Base-by-base conservation (phyloP, 2,113 vertebrate species). In the Bambusicola thoracicus region DNA sequence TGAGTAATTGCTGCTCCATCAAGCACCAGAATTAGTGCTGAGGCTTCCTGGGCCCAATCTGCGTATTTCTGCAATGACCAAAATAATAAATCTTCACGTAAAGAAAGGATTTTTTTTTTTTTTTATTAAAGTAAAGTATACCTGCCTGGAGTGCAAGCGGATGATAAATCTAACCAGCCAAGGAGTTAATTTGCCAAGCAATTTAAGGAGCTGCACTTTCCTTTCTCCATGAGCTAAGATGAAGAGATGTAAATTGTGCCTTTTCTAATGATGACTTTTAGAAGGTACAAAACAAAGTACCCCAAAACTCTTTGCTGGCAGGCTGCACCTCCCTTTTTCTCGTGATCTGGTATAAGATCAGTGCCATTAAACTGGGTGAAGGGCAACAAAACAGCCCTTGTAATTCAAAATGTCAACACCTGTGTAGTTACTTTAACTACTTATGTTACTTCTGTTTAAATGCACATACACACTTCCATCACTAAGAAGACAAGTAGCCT, bases 241-340 rank as follows among this genome's bases (percentile, higher is more conserved):
- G 43, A 16, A 55, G 27, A 82, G 10, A 22, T 24, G 15, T 3
- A 40, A 46, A 20, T 0, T 10, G 9, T 24, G 2, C 34, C 3
- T 38, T 38, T 70, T 51, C 29, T 65, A 20, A 13, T 10, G 27
- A 13, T 21, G 6, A 10, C n/a, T 43, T 36, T 2, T 32, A 22
- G 2, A 65, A 29, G 16, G 6, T 44, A 34, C 17, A 55, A 22
- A 88, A 63, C 22, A 25, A 43, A 89, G 18, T 8, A 6, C 13
- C 34, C 13, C 32, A 59, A 49, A 24, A 48, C 15, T 38, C 7
- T 67, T 22, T 2, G 4, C 5, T 56, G 66, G 12, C 16, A 58
- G 61, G 40, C 6, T 59, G 27, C 5, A 16, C 12, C 6, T 80
- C 21, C 6, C 4, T 27, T 74, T 76, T 79, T 21, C 17, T 11